Base-by-base conservation (phyloP, 2,797 vertebrate species). In the Pitangus sulphuratus region DNA sequence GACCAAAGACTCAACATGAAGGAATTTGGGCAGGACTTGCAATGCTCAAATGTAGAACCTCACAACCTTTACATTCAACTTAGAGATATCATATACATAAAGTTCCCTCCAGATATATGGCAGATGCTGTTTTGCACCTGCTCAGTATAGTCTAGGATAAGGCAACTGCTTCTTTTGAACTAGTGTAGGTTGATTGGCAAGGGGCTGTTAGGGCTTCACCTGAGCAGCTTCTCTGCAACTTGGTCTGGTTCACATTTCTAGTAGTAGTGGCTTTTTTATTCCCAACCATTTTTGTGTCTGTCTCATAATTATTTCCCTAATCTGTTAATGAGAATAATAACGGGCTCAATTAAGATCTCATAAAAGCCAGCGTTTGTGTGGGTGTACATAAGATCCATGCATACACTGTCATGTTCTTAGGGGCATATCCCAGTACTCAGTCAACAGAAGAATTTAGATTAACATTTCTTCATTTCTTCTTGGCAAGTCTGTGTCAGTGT, bases 171-270 rank as follows among this genome's bases (percentile, higher is more conserved):
- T 35, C 37, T 65, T 19, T 61, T 60, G 9, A 64, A 22, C 69
- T 48, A 83, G 53, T 48, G 4, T 12, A 37, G 50, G 42, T 28
- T 65, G 14, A 35, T 48, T 47, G 48, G 4, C 17, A 24, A 31
- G 4, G 8, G 4, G 1, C 0, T 62, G 3, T 40, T 37, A 33
- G 21, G 20, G 11, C 7, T 39, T 56, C 18, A 28, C 11, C 19
- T 51, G 40, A 56, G 19, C 16, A 89, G 6, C 37, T 10, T 77
- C 37, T 62, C 35, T 62, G 31, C 35, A 37, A 10, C 9, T 71
- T 44, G 28, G 12, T 39, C 35, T 87, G 6, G 16, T 51, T 92
- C 40, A 51, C 8, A 9, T 68, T 84, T 84, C 15, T 62, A 47
- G 14, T 44, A 45, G 24, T 47, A 50, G 24, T 35, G 26, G 5